Base-by-base conservation (phyloP, 2,888 invertebrate species). In the Synergus itoensis region DNA sequence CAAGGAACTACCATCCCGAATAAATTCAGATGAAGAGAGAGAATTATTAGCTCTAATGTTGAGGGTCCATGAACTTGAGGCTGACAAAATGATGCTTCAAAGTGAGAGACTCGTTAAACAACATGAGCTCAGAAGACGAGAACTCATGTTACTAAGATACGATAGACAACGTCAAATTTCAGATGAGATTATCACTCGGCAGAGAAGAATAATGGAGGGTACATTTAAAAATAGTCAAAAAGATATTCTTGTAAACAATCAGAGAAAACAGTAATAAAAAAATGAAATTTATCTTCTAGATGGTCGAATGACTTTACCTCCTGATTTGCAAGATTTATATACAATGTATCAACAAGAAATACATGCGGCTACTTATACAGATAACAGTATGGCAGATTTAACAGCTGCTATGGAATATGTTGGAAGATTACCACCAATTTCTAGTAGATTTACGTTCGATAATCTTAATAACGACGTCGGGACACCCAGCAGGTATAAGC, bases 41-140 rank as follows among this genome's bases (percentile, higher is more conserved):
- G 99, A 99, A 91, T 95, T 99, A 79, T 92, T 98, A 80, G 96
- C 96, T 36, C 93, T 99, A 75, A 95, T 99, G 91, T 97, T 98
- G 88, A 95, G 97, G 85, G 98, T 99, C 60, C 98, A 99, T 90
- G 97, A 98, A 92, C 93, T 98, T 79, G 99, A 99, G 93, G 98
- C 98, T 0, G 98, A 98, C 91, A 99, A 98, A 93, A 95, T 97
- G 93, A 98, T 98, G 86, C 93, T 98, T 87, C 98, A 98, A 92
- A 97, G 98, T 3, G 97, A 97, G 89, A 94, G 97, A 53, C 93
- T 98, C 79, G 96, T 97, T 69, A 94, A 97, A 40, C 96, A 97
- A 87, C 97, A 98, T 87, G 98, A 98, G 89, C 94, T 98, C 79
- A 94, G 97, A 63, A 94, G 98, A 80, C 94, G 98, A 69, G 98